Base-by-base conservation (phyloP, 2,797 vertebrate species). In the Kryptopterus vitreolus region DNA sequence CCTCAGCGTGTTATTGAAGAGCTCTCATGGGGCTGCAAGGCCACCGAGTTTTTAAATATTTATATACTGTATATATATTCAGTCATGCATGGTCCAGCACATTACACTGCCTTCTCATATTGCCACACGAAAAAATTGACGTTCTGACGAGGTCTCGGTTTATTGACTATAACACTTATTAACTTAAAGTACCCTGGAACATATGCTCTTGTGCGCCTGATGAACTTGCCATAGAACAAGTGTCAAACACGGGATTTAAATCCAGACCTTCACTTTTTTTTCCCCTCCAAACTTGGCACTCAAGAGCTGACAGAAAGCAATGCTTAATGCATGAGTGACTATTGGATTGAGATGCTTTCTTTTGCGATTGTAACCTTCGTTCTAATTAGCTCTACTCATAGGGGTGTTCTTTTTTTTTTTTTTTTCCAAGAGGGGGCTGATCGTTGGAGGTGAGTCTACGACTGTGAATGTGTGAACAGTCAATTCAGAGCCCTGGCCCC, bases 341-440 rank as follows among this genome's bases (percentile, higher is more conserved):
- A 83, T 57, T 78, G 61, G 82, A 83, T 83, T 84, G 83, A 92
- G 88, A 91, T 84, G 77, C 86, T 85, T 83, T 92, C 93, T 94
- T 94, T 93, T 50, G 90, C 89, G 89, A 87, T 90, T 89, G 89
- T 93, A 94, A 95, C 92, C 92, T 88, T 94, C 94, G 94, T 92
- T 95, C 94, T 95, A 95, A 95, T 95, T 95, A 95, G 94, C 93
- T 90, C 89, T 95, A 94, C 95, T 95, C 94, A 92, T 89, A 89
- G 93, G 91, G 91, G 90, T 89, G 92, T 92, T 92, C 46, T 77
- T 61, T 83, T 71, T 85, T 62, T n/a, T 92, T 92, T 92, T 29
- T 69, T 48, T 84, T 76, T 86, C 35, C 8, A 89, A 78, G 61
- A 52, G 69, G 74, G 48, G 48, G 43, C 9, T 31, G 22, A 61